These are phyloP conservation scores for Falco rusticolus DNA, from an alignment of 2,797 vertebrate genomes.

Conservation along the genomic window DNA sequence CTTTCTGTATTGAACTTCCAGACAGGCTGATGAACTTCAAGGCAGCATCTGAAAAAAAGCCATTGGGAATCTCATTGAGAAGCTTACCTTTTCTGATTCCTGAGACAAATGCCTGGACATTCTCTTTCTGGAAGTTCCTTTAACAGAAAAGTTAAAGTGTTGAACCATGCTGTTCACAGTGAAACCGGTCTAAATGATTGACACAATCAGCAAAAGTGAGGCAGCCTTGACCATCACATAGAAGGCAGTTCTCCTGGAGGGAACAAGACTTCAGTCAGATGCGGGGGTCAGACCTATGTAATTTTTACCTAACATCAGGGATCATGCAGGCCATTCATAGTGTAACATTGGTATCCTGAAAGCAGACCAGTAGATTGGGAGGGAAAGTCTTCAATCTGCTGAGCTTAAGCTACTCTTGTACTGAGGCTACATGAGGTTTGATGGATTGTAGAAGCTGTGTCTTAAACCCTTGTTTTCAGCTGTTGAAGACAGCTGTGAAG, in stretches of 20 bases:
- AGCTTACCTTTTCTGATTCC: not conserved
- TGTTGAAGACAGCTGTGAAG: not conserved
- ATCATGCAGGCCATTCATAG: not conserved
- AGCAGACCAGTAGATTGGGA: not conserved
- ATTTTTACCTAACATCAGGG: not conserved
- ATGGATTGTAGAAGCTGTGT: not conserved
- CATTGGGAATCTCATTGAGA: not conserved
- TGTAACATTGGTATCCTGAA: not conserved
- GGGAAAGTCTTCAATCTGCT: not conserved
- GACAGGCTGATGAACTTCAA: not conserved
- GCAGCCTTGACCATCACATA: rapidly evolving
- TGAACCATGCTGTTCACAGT: not conserved
- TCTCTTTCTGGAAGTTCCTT: not conserved
- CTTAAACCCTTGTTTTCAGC: not conserved
- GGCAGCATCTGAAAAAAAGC: rapidly evolving
- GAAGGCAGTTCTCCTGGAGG: not conserved
- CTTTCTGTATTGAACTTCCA: not conserved
- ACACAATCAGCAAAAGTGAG: not conserved
- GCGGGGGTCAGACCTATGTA: not conserved
- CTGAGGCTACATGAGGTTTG: not conserved
- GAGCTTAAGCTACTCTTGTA: rapidly evolving
- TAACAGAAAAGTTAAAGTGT: not conserved
- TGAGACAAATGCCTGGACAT: not conserved
- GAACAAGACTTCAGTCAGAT: not conserved
- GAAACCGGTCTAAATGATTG: not conserved